Evolutionary conservation across 2,797 vertebrate species (phyloP).

Genomic region (Xiphorhynchus erythropygius): DNA sequence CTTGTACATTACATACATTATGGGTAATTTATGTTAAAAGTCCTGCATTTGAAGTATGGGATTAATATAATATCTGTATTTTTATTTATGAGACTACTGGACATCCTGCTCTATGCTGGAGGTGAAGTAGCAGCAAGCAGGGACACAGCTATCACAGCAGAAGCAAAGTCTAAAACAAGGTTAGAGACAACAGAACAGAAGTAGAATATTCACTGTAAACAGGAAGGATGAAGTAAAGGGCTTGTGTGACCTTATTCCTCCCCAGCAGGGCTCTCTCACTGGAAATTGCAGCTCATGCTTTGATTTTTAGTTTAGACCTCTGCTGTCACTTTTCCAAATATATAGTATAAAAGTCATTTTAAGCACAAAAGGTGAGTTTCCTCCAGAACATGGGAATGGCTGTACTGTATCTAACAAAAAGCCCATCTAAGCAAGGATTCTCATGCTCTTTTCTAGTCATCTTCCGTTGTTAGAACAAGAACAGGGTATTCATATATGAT

Average conservation of each 20-base stretch:
- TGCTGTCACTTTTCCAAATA: neutral
- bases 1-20: neutral
- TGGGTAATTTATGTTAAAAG: neutral
- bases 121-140: neutral
- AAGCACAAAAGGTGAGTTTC: neutral
- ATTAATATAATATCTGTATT: neutral
- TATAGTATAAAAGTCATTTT: neutral
- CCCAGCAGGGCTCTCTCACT: neutral
- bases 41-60: neutral
- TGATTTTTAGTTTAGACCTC: neutral
- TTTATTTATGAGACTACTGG: neutral
- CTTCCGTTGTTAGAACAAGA: neutral
- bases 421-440: neutral
- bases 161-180: neutral
- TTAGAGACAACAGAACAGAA: neutral
- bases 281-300: neutral
- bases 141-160: neutral
- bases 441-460: neutral
- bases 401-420: neutral
- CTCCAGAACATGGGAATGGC: neutral
- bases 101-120: neutral
- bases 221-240: neutral
- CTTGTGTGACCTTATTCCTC: neutral
- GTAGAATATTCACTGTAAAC: neutral
- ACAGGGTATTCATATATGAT: neutral